Evolutionary conservation across 2,113 vertebrate genomes (phyloP).

Genomic region (Herpetotheres cachinnans): DNA sequence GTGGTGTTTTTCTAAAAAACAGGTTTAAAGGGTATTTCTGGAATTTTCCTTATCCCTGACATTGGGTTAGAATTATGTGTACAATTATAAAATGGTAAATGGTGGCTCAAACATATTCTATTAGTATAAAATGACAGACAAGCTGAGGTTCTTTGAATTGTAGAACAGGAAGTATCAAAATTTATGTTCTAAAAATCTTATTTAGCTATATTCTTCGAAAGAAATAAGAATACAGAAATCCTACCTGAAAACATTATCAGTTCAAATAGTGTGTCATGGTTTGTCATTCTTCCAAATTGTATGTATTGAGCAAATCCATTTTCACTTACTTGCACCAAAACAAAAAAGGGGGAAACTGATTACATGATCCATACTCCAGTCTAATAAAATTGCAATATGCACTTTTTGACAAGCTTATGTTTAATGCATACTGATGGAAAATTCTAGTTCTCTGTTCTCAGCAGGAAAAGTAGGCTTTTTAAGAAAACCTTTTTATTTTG

Average conservation of each 20-base stretch:
- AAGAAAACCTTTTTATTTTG: slow-evolving; percentile 62
- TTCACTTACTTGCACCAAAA: slow-evolving; percentile 55
- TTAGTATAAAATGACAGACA: neutral
- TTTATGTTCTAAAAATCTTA: neutral
- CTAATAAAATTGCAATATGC: slow-evolving; percentile 59
- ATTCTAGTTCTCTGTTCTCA: slow-evolving; percentile 55
- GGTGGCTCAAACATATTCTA: neutral
- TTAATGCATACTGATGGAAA: slow-evolving; percentile 62
- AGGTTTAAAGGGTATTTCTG: neutral
- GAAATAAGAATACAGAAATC: slow-evolving; percentile 14
- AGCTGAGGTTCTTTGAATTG: neutral
- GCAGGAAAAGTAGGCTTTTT: slow-evolving; percentile 44
- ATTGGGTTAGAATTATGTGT: neutral
- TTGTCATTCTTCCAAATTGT: slow-evolving; percentile 50
- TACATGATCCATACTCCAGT: slow-evolving; percentile 54
- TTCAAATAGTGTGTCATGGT: slow-evolving; percentile 16
- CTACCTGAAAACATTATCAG: slow-evolving; percentile 26
- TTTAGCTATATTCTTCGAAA: neutral
- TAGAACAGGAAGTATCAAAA: neutral
- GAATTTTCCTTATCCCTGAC: neutral
- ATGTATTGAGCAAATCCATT: slow-evolving; percentile 59
- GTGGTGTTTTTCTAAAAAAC: neutral
- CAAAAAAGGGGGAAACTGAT: slow-evolving; percentile 59
- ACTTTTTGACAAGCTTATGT: slow-evolving; percentile 66
- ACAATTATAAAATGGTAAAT: neutral